Evolutionary conservation across 2,797 vertebrate genomes (phyloP).

Genomic region (Brachyrhaphis roseni): DNA sequence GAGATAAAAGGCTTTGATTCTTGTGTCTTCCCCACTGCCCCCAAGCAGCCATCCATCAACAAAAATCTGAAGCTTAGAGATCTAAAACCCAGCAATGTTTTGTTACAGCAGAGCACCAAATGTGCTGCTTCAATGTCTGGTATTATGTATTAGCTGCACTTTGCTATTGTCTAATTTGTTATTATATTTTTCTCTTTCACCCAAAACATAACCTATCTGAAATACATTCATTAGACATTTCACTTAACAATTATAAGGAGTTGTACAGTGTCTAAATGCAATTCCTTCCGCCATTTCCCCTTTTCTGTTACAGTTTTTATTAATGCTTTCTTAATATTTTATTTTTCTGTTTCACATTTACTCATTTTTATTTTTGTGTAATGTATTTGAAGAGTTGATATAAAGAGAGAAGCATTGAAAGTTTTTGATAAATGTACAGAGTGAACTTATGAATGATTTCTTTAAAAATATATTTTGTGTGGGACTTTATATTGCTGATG

Average conservation of each 20-base stretch:
- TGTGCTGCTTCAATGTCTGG: background rate
- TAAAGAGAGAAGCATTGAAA: background rate
- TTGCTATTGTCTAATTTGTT: background rate
- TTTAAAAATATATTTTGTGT: background rate
- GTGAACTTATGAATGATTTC: background rate
- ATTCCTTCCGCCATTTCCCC: background rate
- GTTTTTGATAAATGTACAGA: background rate
- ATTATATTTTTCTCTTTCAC: background rate
- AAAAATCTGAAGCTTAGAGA: constrained; percentile 44
- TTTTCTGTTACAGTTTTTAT: background rate
- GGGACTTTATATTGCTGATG: background rate
- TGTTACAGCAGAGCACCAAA: constrained; percentile 23
- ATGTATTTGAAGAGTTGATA: background rate
- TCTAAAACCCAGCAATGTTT: constrained; percentile 40
- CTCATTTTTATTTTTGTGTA: background rate
- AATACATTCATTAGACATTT: background rate
- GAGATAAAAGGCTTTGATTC: constrained; percentile 72
- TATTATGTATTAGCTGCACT: background rate
- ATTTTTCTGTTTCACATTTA: background rate
- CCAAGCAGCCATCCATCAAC: constrained; percentile 67
- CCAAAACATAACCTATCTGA: background rate
- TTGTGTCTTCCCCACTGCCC: constrained; percentile 41
- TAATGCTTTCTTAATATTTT: background rate
- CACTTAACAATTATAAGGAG: background rate
- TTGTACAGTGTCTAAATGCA: background rate